A percentile compares a stretch with the other conserved stretches of the same genome.
Conservation (phyloP, 92 coral and sea anemone genomes). For the Bergia sp. region DNA sequence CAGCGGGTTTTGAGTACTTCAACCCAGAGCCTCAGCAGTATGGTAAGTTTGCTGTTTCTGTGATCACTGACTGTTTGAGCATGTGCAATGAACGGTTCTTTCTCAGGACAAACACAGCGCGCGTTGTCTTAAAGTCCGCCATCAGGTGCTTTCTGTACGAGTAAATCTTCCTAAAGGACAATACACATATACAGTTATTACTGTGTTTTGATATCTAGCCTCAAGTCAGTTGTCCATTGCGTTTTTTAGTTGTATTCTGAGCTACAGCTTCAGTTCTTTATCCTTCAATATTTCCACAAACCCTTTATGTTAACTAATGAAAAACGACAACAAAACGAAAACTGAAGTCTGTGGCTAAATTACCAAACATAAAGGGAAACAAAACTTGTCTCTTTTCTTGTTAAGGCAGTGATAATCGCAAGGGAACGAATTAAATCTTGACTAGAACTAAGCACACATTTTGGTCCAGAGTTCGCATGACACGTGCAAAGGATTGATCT, state of each 20-base stretch:
- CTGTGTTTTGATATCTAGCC: not conserved
- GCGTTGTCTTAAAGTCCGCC: conserved; percentile 2
- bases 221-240: not conserved
- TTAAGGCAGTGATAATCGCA: not conserved
- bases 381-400: conserved; percentile 2
- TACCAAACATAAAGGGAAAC: not conserved
- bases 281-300: not conserved
- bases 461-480: not conserved
- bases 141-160: not conserved
- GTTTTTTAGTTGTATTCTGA: not conserved
- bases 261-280: not conserved
- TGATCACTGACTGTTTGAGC: not conserved
- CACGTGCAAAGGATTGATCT: conserved; percentile 32
- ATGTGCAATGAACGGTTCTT: conserved; percentile 7
- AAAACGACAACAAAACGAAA: not conserved
- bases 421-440: not conserved
- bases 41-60: conserved; percentile 29
- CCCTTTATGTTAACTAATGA: conserved; percentile 7
- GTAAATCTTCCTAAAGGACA: not conserved
- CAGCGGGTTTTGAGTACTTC: conserved; percentile 79
- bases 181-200: not conserved
- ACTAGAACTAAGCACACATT: not conserved
- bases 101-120: conserved; percentile 2
- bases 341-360: conserved; percentile 32
- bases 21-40: conserved; percentile 72